Base-by-base conservation (phyloP, 2,797 vertebrate species). In the Sebastes cheni region DNA sequence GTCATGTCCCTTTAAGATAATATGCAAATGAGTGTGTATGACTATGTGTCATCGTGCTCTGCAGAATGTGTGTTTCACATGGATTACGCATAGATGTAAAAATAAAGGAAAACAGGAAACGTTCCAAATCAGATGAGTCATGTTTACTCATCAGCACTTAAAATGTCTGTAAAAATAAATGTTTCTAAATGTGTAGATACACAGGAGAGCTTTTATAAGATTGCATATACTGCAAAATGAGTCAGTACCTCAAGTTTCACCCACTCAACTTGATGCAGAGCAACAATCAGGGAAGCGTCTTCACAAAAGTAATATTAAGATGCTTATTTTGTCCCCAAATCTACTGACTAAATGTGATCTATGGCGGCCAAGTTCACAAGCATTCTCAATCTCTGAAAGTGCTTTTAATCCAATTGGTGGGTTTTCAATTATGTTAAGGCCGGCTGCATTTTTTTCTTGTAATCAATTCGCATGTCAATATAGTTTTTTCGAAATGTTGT, bases 11-110 rank as follows among this genome's bases (percentile, higher is more conserved):
- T 82, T 59, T 79, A 66, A 79, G 66, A 72, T 72, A 34, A 79
- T 56, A 72, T 79, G 67, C 32, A 76, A 81, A 74, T 81, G 3
- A 64, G n/a, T 4, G 25, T 9, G 4, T 70, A 36, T 83, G 72
- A 77, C 58, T 55, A 1, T 27, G 60, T 75, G 62, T 50, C 75
- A 74, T 70, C 46, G 1, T 68, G 67, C 69, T 68, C 61, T 56
- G 73, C 70, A 82, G 50, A 73, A 68, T 73, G 66, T 46, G 27
- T 5, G 1, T 75, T 52, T 58, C 42, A 76, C 69, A 67, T 77
- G 67, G 75, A 81, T 79, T 79, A 84, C 67, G 69, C 72, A 75
- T 67, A 6, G n/a, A 79, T 67, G 29, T 65, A 75, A 80, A 87
- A 85, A 84, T 75, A 77, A 27, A 23, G 71, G 12, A 67, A 80